Evolutionary conservation across 1,140 invertebrate genomes (phyloP).

Genomic region (Pachypsylla venusta): DNA sequence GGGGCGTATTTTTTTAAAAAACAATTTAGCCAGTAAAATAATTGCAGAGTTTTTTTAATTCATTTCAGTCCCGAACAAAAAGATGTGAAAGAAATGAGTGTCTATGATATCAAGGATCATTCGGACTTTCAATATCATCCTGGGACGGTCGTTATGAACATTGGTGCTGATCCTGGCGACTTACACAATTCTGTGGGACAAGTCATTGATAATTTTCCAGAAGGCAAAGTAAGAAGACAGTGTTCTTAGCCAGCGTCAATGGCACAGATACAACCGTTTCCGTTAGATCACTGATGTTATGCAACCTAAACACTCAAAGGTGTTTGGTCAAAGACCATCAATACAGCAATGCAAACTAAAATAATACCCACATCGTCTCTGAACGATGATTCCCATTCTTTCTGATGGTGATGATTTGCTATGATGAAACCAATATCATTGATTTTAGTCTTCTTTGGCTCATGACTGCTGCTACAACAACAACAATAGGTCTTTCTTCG

Average conservation of each 20-base stretch:
- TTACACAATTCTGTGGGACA: constrained; percentile 66
- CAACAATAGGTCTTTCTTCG: no score
- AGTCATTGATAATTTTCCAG: constrained; percentile 73
- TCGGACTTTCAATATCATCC: constrained; percentile 85
- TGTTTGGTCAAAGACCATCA: no score
- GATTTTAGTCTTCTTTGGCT: no score
- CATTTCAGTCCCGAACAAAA: constrained; percentile 49
- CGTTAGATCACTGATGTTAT: no score
- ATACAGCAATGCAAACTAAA: no score
- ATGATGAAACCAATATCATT: no score
- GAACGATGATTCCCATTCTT: no score
- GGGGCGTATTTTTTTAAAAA: constrained; percentile 5
- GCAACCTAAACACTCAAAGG: no score
- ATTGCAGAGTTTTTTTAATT: constrained; percentile 23
- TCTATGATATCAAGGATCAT: constrained; percentile 91
- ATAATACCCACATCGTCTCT: no score
- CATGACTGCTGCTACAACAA: no score
- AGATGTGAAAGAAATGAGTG: constrained; percentile 68
- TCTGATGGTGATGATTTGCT: no score
- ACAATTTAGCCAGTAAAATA: constrained; percentile 4
- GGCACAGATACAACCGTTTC: no score
- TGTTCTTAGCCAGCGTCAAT: constrained; percentile 1
- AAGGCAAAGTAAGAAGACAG: constrained; percentile 40
- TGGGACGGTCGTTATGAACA: constrained; percentile 74
- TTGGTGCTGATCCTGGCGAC: constrained; percentile 61